These are phyloP conservation scores for Tillus elongatus DNA, from an alignment of 2,888 invertebrate species.

Conservation along the genomic window DNA sequence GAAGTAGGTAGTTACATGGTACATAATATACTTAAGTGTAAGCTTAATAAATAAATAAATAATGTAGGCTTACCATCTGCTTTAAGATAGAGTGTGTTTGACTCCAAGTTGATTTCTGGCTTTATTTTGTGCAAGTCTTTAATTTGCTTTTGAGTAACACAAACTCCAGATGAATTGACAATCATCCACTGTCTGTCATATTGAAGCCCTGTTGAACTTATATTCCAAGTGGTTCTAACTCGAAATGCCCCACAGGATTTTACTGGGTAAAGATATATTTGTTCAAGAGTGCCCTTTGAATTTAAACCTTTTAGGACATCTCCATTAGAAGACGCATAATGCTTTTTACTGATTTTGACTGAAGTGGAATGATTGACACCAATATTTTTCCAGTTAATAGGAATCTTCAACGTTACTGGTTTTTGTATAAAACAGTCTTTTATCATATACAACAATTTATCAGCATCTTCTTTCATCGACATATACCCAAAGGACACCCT, in stretches of 20 bases:
- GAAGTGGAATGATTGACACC: neutral
- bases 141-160: conserved; percentile 81
- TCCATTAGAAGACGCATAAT: neutral
- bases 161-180: conserved; percentile 67
- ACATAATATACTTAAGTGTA: no score
- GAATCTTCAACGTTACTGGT: conserved; percentile 37
- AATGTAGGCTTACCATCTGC: no score
- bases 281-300: conserved; percentile 26
- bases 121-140: conserved; percentile 67
- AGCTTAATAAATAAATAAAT: no score
- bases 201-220: conserved; percentile 68
- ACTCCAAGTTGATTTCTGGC: conserved; percentile 58
- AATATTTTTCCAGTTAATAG: conserved; percentile 29
- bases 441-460: conserved; percentile 64
- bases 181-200: conserved; percentile 95
- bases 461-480: conserved; percentile 65
- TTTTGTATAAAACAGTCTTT: conserved; percentile 60
- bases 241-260: conserved; percentile 83
- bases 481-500: conserved; percentile 89
- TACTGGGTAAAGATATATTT: conserved; percentile 67
- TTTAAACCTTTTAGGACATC: conserved; percentile 4
- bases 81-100: no score
- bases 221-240: conserved; percentile 57
- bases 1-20: no score
- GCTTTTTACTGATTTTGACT: conserved; percentile 4